These are phyloP conservation scores for Arizona elegans DNA, from an alignment of 2,113 vertebrate species.

Conservation along the genomic window DNA sequence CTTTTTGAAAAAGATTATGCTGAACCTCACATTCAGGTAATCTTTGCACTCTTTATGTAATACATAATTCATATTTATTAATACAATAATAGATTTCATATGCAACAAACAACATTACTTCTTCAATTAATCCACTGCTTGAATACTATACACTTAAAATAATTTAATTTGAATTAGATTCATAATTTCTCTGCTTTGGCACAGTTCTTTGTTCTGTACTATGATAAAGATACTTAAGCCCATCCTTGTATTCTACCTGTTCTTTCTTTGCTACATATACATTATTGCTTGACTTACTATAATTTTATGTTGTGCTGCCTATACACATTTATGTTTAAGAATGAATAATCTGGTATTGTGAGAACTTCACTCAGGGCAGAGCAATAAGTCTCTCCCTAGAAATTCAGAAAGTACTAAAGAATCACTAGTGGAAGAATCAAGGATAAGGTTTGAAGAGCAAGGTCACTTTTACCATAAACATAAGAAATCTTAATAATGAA, in stretches of 20 bases:
- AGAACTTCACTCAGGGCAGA: background rate
- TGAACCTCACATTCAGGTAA: slow-evolving; percentile 87
- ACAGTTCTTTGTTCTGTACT: background rate
- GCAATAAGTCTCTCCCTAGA: background rate
- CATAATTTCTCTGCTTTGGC: background rate
- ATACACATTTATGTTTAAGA: background rate
- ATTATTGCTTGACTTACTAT: background rate
- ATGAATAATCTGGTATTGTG: background rate
- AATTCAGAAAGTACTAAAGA: background rate
- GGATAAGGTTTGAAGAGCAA: background rate
- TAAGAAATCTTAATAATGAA: background rate
- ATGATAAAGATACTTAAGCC: background rate
- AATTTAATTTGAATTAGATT: background rate
- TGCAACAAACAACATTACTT: background rate
- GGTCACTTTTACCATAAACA: background rate
- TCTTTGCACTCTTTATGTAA: slow-evolving; percentile 25
- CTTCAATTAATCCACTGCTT: background rate
- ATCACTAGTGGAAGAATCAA: background rate
- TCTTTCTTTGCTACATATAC: background rate
- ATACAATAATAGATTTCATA: background rate
- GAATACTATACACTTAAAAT: background rate
- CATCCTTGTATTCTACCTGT: background rate
- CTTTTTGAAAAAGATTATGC: slow-evolving; percentile 88
- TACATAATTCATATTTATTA: background rate
- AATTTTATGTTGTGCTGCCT: background rate